Base-by-base conservation (phyloP, 2,888 invertebrate genomes). In the Ophion slaviceki region DNA sequence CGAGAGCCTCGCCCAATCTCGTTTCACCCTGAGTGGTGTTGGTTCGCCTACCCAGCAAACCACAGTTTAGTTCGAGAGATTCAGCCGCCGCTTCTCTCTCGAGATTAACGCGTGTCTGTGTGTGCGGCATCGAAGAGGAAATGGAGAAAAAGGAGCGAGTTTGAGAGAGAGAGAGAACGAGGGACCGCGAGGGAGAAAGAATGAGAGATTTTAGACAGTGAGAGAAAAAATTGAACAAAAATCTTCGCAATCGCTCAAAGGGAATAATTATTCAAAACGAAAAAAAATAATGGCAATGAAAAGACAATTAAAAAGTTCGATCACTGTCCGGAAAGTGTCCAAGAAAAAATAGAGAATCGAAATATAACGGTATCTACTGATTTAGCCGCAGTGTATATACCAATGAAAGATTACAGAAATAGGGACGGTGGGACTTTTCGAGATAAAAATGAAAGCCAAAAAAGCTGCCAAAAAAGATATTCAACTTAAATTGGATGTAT, bases 1-100 rank as follows among this genome's bases (percentile, higher is more conserved):
- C 87, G 85, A 88, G 89, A 89, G 80, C 86, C 87, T 89, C 88
- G 86, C 88, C 89, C 88, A 89, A 88, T 89, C 88, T 87, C 88
- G 83, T 88, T 86, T 85, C 78, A 74, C 72, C 78, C 84, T 62
- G 76, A 72, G 78, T 77, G 77, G 85, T 82, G 74, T 80, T 82
- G 61, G 76, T 79, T 79, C 20, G 10, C 53, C 47, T 74, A 47
- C 20, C 70, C 61, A 40, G 61, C 80, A 68, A 85, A 82, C 81
- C 85, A 79, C 68, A 47, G 62, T 28, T 67, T 67, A 66, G 47
- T 67, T n/a, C 53, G 40, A 32, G 59, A 71, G 40, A 80, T 71
- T 68, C 72, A 45, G 61, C 78, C 80, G 67, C 75, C 77, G 62
- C 57, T 68, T 88, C 87, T 84, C 81, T 89, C 88, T 89, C 88